A percentile compares a stretch with the other conserved stretches of the same genome.
phyloP scores from a whole-genome alignment of 2,113 vertebrate genomes.

The Rhegmatorhina hoffmannsi region DNA sequence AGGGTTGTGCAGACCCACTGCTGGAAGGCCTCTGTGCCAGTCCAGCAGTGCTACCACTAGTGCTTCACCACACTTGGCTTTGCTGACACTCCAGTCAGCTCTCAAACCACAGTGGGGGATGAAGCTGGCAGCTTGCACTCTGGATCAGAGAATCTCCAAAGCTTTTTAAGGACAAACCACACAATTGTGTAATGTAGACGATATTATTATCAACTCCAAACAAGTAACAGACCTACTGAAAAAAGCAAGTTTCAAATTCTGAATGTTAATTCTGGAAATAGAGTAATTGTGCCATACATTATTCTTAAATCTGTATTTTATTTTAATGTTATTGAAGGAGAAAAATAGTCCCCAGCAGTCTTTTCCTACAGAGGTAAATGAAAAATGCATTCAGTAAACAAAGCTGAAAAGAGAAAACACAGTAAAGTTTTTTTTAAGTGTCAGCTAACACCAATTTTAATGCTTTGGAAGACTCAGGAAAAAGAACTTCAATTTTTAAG shows the following conservation, averaged over 20 bases:
- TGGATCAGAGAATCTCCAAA: not conserved
- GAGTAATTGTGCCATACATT: not conserved
- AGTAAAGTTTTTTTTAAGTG: not conserved
- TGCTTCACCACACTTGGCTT: not conserved
- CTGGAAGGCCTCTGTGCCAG: not conserved
- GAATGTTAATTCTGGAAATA: not conserved
- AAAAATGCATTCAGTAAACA: not conserved
- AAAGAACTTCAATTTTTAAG: not conserved
- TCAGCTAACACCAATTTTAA: not conserved
- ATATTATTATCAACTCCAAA: not conserved
- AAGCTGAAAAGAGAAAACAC: not conserved
- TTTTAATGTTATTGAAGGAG: not conserved
- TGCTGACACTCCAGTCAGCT: not conserved
- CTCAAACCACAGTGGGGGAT: not conserved
- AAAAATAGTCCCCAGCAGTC: not conserved
- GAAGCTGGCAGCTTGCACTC: not conserved
- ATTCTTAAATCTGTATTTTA: not conserved
- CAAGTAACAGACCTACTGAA: rapidly evolving
- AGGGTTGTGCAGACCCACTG: not conserved
- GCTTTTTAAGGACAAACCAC: not conserved
- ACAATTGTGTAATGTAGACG: rapidly evolving
- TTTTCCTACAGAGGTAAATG: not conserved
- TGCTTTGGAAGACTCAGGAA: not conserved
- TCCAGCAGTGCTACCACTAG: not conserved
- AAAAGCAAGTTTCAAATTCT: not conserved